These are phyloP conservation scores for Heliangelus exortis DNA, from an alignment of 2,797 vertebrate genomes.

Conservation along the genomic window DNA sequence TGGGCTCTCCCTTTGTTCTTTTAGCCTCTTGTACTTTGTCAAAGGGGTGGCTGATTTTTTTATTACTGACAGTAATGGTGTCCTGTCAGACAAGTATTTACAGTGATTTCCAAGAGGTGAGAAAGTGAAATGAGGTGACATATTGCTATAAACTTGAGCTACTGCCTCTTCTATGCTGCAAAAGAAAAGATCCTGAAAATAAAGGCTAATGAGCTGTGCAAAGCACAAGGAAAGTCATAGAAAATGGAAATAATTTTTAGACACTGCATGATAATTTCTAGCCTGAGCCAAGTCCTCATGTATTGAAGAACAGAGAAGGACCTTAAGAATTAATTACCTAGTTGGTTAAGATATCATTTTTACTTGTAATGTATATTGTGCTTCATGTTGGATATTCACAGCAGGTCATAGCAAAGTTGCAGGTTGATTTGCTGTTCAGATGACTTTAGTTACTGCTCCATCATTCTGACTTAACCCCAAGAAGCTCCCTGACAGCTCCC, in stretches of 20 bases:
- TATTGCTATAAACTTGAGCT: constrained; percentile 1
- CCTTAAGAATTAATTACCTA: constrained; percentile 8
- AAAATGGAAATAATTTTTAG: not conserved
- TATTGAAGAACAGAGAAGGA: not conserved
- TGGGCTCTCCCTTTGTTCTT: not conserved
- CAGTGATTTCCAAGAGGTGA: not conserved
- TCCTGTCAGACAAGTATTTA: not conserved
- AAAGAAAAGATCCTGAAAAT: not conserved
- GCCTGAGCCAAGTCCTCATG: not conserved
- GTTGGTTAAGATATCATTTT: constrained; percentile 6
- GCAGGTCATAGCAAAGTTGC: not conserved
- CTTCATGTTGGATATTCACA: not conserved
- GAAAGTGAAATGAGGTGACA: not conserved
- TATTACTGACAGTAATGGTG: not conserved
- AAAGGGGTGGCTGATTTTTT: not conserved
- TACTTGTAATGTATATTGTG: not conserved
- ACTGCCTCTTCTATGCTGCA: not conserved
- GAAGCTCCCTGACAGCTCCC: not conserved
- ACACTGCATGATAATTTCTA: not conserved
- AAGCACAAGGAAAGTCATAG: not conserved
- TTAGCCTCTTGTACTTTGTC: not conserved
- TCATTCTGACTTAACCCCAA: not conserved
- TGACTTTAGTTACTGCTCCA: not conserved
- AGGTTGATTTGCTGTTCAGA: not conserved
- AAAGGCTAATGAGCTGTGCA: constrained; percentile 22